Evolutionary conservation across 2,888 invertebrate genomes (phyloP).

Genomic region (Trachelus tabidus): DNA sequence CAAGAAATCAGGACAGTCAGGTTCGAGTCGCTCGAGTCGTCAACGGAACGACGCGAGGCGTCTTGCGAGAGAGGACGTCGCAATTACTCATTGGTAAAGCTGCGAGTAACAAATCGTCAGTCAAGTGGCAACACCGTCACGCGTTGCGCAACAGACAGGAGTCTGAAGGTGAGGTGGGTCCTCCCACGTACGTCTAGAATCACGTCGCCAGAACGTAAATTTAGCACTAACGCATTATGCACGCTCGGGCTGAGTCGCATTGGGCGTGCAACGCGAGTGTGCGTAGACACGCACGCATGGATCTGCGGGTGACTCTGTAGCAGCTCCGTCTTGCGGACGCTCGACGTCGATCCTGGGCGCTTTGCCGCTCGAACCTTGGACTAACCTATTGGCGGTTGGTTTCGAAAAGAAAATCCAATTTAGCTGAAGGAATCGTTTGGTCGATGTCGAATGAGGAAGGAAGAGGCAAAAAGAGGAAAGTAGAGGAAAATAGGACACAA

Average conservation of each 20-base stretch:
- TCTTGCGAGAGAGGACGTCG: too few relatives aligned
- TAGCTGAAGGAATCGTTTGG: too few relatives aligned
- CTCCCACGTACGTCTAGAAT: constrained; percentile 52
- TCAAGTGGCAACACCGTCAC: constrained; percentile 61
- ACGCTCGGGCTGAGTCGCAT: constrained; percentile 61
- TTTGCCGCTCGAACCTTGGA: too few relatives aligned
- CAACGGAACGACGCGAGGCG: too few relatives aligned
- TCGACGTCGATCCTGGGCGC: too few relatives aligned
- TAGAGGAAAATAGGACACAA: too few relatives aligned
- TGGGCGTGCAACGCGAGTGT: constrained; percentile 45
- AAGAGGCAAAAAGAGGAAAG: not conserved
- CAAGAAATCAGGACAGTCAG: too few relatives aligned
- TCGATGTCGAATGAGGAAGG: not conserved
- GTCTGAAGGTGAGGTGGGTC: constrained; percentile 33
- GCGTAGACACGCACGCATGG: not conserved
- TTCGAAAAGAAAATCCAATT: too few relatives aligned
- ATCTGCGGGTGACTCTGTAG: not conserved
- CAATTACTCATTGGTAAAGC: too few relatives aligned
- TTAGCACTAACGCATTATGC: constrained; percentile 64
- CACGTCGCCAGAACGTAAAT: constrained; percentile 59
- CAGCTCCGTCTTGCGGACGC: not conserved
- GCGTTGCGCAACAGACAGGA: not conserved
- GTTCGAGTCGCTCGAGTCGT: too few relatives aligned
- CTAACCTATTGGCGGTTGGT: too few relatives aligned
- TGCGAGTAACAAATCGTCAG: constrained; percentile 63